These are phyloP conservation scores for Zosterops pallidus DNA, from an alignment of 2,113 vertebrate genomes.

Conservation along the genomic window DNA sequence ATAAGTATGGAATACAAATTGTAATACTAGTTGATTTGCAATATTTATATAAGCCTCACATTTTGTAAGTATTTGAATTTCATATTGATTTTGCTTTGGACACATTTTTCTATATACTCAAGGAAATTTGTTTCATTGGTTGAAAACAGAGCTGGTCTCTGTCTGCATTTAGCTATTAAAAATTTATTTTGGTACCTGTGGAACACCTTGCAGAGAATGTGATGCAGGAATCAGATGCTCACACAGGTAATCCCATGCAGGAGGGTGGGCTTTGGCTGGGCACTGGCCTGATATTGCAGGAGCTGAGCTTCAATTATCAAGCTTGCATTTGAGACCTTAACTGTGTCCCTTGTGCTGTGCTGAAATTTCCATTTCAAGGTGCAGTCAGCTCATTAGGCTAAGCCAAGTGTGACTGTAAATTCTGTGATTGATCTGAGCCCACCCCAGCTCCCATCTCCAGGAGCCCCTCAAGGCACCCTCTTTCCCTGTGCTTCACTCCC, in stretches of 20 bases:
- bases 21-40: not conserved
- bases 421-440: not conserved
- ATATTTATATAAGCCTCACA: not conserved
- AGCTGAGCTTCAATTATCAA: not conserved
- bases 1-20: not conserved
- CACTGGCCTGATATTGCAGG: not conserved
- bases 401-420: not conserved
- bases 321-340: not conserved
- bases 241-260: not conserved
- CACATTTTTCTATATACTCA: not conserved
- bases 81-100: not conserved
- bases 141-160: not conserved
- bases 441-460: not conserved
- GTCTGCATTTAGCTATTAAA: not conserved
- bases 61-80: not conserved
- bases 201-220: not conserved
- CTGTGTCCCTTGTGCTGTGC: not conserved
- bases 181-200: not conserved
- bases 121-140: not conserved
- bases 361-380: not conserved
- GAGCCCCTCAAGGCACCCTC: not conserved
- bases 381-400: not conserved
- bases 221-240: not conserved
- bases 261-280: not conserved
- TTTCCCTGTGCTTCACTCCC: not conserved